Evolutionary conservation across 2,797 vertebrate species (phyloP).

Genomic region (Aulostomus chinensis): DNA sequence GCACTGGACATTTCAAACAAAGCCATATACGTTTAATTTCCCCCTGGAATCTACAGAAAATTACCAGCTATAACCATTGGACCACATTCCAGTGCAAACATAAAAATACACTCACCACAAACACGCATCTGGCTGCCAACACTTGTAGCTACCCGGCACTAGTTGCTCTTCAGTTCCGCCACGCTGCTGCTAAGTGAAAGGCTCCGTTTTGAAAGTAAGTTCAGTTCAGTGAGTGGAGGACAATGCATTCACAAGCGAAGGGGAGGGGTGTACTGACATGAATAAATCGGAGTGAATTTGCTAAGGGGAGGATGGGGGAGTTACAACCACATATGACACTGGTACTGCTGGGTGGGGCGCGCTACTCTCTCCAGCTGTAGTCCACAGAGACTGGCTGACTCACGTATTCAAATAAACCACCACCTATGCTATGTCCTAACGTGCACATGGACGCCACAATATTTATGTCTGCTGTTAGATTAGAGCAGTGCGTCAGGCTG

Average conservation of each 20-base stretch:
- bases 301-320: conserved; percentile 28
- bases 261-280: conserved; percentile 53
- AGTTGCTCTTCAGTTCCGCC: conserved; percentile 33
- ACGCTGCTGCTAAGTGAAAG: conserved; percentile 38
- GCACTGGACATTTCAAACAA: no score
- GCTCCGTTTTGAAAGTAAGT: conserved; percentile 59
- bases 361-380: conserved; percentile 58
- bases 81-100: conserved; percentile 44
- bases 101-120: conserved; percentile 74
- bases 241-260: conserved; percentile 69
- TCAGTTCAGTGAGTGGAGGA: conserved; percentile 61
- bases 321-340: conserved; percentile 60
- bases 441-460: conserved; percentile 23
- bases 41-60: conserved; percentile 19
- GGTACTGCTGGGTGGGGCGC: conserved; percentile 67
- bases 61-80: conserved; percentile 11
- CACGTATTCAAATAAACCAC: conserved; percentile 72
- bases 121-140: conserved; percentile 50
- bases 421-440: conserved; percentile 24
- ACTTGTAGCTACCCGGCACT: conserved; percentile 31
- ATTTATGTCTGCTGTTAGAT: conserved; percentile 44
- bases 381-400: conserved; percentile 56
- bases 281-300: conserved; percentile 55
- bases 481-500: conserved; percentile 9
- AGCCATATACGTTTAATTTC: neutral